Evolutionary conservation across 1,140 invertebrate species (phyloP).

Genomic region (Trichonephila clavipes): DNA sequence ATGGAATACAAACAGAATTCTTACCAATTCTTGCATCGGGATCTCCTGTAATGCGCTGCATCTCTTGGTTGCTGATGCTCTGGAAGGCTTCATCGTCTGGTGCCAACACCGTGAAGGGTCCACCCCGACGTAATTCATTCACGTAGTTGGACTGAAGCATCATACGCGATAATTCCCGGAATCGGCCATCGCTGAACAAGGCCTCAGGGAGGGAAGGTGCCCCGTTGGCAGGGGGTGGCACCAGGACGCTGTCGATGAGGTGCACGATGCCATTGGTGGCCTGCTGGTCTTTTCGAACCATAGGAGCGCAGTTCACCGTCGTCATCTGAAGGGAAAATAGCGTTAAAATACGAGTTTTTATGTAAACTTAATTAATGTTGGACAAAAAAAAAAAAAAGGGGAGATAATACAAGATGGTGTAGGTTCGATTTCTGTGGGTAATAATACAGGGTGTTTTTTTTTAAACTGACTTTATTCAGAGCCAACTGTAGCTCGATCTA

Average conservation of each 20-base stretch:
- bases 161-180: conserved; percentile 59
- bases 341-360: too few species aligned
- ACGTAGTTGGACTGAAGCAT: conserved; percentile 71
- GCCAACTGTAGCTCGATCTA: too few species aligned
- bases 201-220: conserved; percentile 52
- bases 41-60: conserved; percentile 49
- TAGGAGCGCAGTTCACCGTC: conserved; percentile 81
- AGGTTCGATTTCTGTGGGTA: not conserved
- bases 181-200: conserved; percentile 71
- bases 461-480: too few species aligned
- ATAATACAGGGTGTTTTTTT: too few species aligned
- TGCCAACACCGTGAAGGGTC: conserved; percentile 83
- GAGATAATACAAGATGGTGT: too few species aligned
- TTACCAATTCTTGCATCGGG: conserved; percentile 60
- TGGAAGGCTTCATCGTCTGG: conserved; percentile 82
- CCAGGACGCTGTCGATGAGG: conserved; percentile 82
- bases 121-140: conserved; percentile 78
- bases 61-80: conserved; percentile 78
- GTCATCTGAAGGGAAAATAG: conserved; percentile 78
- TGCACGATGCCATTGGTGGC: conserved; percentile 84
- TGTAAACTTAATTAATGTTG: too few species aligned
- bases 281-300: conserved; percentile 81
- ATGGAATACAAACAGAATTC: not conserved
- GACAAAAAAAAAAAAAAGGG: too few species aligned
- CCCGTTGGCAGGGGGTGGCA: conserved; percentile 79